Conservation (phyloP, 2,888 invertebrate species). For the Clitarchus hookeri region DNA sequence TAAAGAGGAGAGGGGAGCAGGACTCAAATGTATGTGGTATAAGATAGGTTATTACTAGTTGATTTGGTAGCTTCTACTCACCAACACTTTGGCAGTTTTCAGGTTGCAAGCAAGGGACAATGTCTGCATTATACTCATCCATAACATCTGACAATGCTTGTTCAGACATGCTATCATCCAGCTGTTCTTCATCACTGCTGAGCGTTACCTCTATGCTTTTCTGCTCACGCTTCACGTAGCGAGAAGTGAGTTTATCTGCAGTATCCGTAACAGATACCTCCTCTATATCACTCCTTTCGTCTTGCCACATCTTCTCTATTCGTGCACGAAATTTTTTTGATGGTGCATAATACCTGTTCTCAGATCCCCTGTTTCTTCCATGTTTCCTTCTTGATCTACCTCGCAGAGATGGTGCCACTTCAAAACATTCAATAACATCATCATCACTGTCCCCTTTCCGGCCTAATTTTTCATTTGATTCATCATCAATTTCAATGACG, state of each 20-base stretch:
- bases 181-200: conserved; percentile 18
- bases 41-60: neutral
- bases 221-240: neutral
- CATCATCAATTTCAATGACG: conserved; percentile 15
- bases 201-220: neutral
- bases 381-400: neutral
- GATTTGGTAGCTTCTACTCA: neutral
- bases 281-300: neutral
- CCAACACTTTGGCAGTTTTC: neutral
- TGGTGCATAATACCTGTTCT: conserved; percentile 18
- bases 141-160: neutral
- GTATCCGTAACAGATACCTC: neutral
- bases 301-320: conserved; percentile 17
- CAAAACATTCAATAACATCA: conserved; percentile 22
- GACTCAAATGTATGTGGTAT: no score
- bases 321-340: conserved; percentile 10
- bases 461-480: neutral
- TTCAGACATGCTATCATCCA: neutral
- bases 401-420: neutral
- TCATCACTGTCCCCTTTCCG: conserved; percentile 23
- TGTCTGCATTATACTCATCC: neutral
- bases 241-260: neutral
- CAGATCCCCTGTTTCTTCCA: neutral
- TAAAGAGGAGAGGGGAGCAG: no score
- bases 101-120: neutral